A percentile compares a stretch with the other conserved stretches of the same genome.
phyloP scores from a whole-genome alignment of 2,888 invertebrate genomes.

The Cetonia aurata region DNA sequence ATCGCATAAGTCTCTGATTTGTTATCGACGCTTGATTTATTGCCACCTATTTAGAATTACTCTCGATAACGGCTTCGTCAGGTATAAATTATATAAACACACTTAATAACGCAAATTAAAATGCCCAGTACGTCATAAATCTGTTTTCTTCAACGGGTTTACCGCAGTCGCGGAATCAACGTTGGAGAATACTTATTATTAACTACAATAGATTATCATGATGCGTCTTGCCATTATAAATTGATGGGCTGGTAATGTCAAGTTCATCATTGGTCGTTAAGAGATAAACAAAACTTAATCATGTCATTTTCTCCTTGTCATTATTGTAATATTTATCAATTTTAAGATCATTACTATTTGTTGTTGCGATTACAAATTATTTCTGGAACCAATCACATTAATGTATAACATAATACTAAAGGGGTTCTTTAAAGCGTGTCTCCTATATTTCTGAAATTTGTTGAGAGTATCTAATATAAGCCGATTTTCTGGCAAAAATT shows the following conservation, averaged over 20 bases:
- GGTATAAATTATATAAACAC: conserved; percentile 37
- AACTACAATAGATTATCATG: conserved; percentile 25
- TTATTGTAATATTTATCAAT: conserved; percentile 16
- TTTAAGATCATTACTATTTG: neutral
- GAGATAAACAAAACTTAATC: conserved; percentile 19
- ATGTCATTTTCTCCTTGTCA: neutral
- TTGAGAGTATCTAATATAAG: too few relatives aligned
- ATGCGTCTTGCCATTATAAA: conserved; percentile 23
- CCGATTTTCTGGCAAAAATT: too few relatives aligned
- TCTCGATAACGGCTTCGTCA: conserved; percentile 4
- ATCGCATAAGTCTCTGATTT: conserved; percentile 13
- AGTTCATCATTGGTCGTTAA: conserved; percentile 28
- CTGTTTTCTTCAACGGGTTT: conserved; percentile 10
- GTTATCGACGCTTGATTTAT: conserved; percentile 27
- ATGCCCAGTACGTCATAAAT: conserved; percentile 30
- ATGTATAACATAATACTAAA: too few relatives aligned
- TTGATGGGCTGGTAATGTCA: conserved; percentile 14
- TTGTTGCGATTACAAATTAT: too few relatives aligned
- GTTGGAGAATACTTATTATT: conserved; percentile 5
- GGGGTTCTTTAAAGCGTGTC: too few relatives aligned
- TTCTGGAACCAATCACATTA: too few relatives aligned
- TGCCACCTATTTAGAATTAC: conserved; percentile 32
- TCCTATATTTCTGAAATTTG: too few relatives aligned
- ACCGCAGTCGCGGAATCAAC: conserved; percentile 30
- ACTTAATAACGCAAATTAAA: conserved; percentile 37